Conservation (phyloP, 2,888 invertebrate genomes). For the Gonocerus acuteangulatus region DNA sequence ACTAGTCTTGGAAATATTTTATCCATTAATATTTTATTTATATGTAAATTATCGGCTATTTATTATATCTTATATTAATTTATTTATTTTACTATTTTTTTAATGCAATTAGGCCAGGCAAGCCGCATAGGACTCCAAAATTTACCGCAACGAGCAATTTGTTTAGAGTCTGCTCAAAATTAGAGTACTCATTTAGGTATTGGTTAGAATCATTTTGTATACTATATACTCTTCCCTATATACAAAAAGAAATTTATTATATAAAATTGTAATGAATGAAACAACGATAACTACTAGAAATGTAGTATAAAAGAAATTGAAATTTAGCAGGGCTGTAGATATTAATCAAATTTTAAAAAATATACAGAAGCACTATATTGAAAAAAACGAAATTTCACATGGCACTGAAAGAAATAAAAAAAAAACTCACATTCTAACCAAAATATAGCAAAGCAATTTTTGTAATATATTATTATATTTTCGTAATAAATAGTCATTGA, state of each 20-base stretch:
- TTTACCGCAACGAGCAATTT: conserved; percentile 35
- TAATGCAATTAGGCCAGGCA: conserved; percentile 30
- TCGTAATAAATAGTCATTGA: conserved; percentile 36
- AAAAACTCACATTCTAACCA: conserved; percentile 34
- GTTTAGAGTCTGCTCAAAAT: conserved; percentile 35
- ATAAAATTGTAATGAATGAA: conserved; percentile 25
- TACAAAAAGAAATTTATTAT: conserved; percentile 25
- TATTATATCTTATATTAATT: conserved; percentile 5
- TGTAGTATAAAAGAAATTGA: conserved; percentile 18
- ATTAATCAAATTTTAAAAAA: conserved; percentile 20
- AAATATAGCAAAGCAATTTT: conserved; percentile 35
- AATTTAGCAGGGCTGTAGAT: conserved; percentile 29
- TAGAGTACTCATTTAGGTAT: conserved; percentile 33
- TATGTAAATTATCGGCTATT: not conserved
- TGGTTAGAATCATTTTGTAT: conserved; percentile 35
- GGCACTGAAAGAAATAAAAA: conserved; percentile 33
- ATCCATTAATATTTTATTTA: conserved; percentile 20
- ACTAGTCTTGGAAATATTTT: conserved; percentile 29
- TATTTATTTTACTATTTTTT: conserved; percentile 10
- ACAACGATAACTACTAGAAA: conserved; percentile 30
- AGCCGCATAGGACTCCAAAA: conserved; percentile 33
- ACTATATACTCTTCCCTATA: conserved; percentile 34
- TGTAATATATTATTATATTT: conserved; percentile 37
- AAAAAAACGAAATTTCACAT: conserved; percentile 26
- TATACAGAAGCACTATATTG: conserved; percentile 31